A percentile compares a stretch with the other conserved stretches of the same genome.
phyloP scores from a whole-genome alignment of 2,888 invertebrate species.

The Cheilosia scutellata region DNA sequence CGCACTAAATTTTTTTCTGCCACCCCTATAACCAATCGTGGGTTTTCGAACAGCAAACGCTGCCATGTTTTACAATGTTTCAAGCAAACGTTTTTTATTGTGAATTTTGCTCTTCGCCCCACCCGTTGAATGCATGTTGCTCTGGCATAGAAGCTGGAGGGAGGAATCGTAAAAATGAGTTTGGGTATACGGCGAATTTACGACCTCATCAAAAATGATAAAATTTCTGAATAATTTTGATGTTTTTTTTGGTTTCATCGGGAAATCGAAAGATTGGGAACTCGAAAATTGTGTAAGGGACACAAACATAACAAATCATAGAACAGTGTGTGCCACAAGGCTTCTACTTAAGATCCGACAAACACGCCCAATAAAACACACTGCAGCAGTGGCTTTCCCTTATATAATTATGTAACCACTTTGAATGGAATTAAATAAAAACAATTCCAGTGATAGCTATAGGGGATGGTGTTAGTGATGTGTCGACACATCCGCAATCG shows the following conservation, averaged over 20 bases:
- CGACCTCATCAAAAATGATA: conserved; percentile 67
- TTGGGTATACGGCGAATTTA: conserved; percentile 40
- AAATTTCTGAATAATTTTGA: conserved; percentile 37
- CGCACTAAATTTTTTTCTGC: conserved; percentile 11
- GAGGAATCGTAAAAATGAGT: conserved; percentile 48
- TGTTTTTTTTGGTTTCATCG: not conserved
- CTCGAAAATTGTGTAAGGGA: not conserved
- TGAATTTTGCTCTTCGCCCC: conserved; percentile 8
- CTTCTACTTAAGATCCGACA: not conserved
- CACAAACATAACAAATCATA: not conserved
- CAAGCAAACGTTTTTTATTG: conserved; percentile 55
- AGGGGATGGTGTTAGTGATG: too few relatives aligned
- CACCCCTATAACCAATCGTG: not conserved
- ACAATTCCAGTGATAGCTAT: too few relatives aligned
- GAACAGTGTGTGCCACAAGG: conserved; percentile 15
- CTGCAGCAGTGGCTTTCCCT: too few relatives aligned
- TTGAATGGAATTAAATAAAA: too few relatives aligned
- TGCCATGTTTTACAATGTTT: conserved; percentile 55
- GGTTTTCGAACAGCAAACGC: conserved; percentile 5
- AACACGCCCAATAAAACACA: too few relatives aligned
- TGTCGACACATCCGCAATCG: too few relatives aligned
- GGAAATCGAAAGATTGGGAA: conserved; percentile 13
- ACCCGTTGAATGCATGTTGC: conserved; percentile 23
- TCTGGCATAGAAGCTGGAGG: conserved; percentile 1
- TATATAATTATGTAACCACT: too few relatives aligned